A percentile compares a stretch with the other conserved stretches of the same genome.
Conservation (phyloP, 2,113 vertebrate genomes). For the Delphinus delphis region DNA sequence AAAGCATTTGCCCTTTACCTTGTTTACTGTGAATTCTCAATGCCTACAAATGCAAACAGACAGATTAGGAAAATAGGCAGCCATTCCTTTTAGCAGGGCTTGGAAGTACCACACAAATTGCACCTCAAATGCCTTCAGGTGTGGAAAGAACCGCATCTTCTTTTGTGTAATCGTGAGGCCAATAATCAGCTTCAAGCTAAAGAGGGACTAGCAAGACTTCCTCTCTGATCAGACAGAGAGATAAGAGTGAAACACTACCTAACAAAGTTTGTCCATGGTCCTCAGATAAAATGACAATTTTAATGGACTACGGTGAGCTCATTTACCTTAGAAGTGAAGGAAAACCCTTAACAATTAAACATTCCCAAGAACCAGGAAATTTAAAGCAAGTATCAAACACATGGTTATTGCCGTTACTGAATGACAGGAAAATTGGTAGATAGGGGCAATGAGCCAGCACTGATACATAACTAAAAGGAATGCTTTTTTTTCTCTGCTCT, state of each 20-base stretch:
- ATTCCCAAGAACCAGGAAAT: not conserved
- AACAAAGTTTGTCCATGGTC: constrained; percentile 33
- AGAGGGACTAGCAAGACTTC: constrained; percentile 78
- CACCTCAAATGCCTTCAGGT: constrained; percentile 76
- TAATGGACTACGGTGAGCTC: constrained; percentile 67
- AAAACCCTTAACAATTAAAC: constrained; percentile 30
- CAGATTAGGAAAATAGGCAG: constrained; percentile 67
- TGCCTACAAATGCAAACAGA: constrained; percentile 70
- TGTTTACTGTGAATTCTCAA: constrained; percentile 61
- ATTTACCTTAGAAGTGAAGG: constrained; percentile 51
- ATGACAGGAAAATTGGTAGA: not conserved
- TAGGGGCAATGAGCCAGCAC: not conserved
- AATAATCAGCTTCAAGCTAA: constrained; percentile 76
- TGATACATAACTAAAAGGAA: not conserved
- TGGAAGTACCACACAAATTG: constrained; percentile 72
- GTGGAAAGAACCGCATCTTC: constrained; percentile 55
- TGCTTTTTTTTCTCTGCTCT: not conserved
- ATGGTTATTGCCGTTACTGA: not conserved
- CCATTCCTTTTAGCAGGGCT: constrained; percentile 70
- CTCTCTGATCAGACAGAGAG: constrained; percentile 78
- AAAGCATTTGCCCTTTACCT: constrained; percentile 56
- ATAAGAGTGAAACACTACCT: constrained; percentile 85
- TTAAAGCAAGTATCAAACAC: not conserved
- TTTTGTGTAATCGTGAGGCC: constrained; percentile 69
- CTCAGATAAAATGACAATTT: constrained; percentile 59